Conservation (phyloP, 2,888 invertebrate genomes). For the Xanthia icteritia region DNA sequence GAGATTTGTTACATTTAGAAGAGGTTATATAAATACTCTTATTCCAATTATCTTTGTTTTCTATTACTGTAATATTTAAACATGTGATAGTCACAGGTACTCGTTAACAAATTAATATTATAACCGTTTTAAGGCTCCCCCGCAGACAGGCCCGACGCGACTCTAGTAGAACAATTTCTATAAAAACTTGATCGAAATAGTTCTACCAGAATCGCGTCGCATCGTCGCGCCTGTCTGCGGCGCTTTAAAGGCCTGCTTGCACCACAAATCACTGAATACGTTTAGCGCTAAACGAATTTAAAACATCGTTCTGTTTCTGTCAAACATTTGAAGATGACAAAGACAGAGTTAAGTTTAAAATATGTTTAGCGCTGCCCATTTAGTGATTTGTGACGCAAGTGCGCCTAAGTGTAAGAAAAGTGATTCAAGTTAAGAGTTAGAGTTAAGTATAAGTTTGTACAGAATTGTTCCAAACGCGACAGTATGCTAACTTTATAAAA, state of each 20-base stretch:
- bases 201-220: no score
- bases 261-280: background rate
- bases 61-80: background rate
- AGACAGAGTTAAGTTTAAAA: background rate
- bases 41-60: background rate
- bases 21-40: background rate
- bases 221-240: no score
- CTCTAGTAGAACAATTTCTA: no score
- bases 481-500: background rate
- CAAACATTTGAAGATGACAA: background rate
- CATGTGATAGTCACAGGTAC: background rate
- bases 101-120: background rate
- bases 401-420: background rate
- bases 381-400: background rate
- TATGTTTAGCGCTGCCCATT: background rate
- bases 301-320: background rate
- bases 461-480: constrained; percentile 9
- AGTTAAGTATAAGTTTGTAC: background rate
- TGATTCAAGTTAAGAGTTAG: constrained; percentile 4
- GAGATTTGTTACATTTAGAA: background rate
- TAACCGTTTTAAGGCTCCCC: background rate
- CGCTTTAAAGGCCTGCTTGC: no score
- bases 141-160: no score
- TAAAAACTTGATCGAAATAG: no score
- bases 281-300: background rate